Percentiles rank a stretch among this genome's conserved stretches.
These are phyloP conservation scores for Opisthocomus hoazin DNA, from an alignment of 2,113 vertebrate genomes.

Conservation along the genomic window DNA sequence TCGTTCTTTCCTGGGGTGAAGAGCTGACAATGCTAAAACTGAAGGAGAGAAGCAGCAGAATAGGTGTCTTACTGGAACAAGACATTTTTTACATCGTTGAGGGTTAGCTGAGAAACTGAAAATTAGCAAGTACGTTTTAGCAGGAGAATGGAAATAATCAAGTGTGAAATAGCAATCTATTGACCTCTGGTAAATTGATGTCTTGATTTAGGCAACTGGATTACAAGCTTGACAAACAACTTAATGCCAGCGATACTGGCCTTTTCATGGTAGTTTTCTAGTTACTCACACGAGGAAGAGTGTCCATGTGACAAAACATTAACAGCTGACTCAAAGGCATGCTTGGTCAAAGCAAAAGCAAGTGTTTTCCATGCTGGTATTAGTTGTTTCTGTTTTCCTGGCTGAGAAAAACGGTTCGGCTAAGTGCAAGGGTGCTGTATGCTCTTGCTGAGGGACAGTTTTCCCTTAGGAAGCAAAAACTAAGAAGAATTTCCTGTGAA, in stretches of 20 bases:
- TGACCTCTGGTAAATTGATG: slow-evolving; percentile 1
- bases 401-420: neutral
- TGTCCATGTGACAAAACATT: slow-evolving; percentile 22
- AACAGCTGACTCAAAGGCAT: slow-evolving; percentile 22
- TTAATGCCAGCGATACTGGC: neutral
- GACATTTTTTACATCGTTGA: neutral
- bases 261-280: neutral
- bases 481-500: neutral
- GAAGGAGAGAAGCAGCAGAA: neutral
- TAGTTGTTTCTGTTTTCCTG: neutral
- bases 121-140: neutral
- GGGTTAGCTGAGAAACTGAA: neutral
- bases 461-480: neutral
- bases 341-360: slow-evolving; percentile 20
- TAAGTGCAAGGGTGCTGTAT: neutral
- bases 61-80: neutral
- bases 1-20: neutral
- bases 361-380: neutral
- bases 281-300: neutral
- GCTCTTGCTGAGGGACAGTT: neutral
- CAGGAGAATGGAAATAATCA: neutral
- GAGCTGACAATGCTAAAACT: neutral
- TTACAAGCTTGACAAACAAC: slow-evolving; percentile 25
- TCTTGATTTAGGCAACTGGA: slow-evolving; percentile 36
- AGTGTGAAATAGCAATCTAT: neutral